Evolutionary conservation across 2,888 invertebrate genomes (phyloP), one percentile per base, ranked within the genome.

Genomic region (Euclidia mi): DNA sequence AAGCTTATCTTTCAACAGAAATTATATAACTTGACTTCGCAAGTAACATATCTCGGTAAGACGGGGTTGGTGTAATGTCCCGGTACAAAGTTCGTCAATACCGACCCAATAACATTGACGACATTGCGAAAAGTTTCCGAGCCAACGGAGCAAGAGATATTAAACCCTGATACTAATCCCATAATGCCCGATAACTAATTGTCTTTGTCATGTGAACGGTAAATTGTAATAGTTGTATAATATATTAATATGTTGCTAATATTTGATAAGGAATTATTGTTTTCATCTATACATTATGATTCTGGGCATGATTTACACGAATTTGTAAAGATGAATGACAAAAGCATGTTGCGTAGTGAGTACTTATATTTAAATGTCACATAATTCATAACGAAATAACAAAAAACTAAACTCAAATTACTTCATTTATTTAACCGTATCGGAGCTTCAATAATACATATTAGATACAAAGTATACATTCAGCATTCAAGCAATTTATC

Each of bases 141-240:
- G 56, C 45, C 45, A 43, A 28, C 20, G 7, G 7, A 25, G 20
- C 7, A 38, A 11, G 17, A n/a, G 11, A 65, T 61, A 61, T 58
- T 61, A 42, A 58, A 69, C 53, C 47, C 46, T 17, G 15, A 58
- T 65, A 25, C 28, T 32, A 31, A 59, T 38, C 29, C 28, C 44
- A 2, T 20, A 35, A 25, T 25, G 28, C 7, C 25, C 12, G 34
- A 42, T 51, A 64, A 52, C 37, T 48, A 56, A 56, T 61, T 49
- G 34, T 28, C 20, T 38, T 32, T 40, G 15, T 40, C 25, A 11
- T 20, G 43, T 31, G 4, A 18, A 41, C 25, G 9, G 7, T 10
- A 44, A 11, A 20, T 28, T 11, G 9, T 29, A 15, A 15, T 28
- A 12, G 15, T 3, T 31, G n/a, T n/a, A 1, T 28, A 14, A 29